These are phyloP conservation scores for Aptenodytes forsteri DNA, from an alignment of 2,113 vertebrate species.

Conservation along the genomic window DNA sequence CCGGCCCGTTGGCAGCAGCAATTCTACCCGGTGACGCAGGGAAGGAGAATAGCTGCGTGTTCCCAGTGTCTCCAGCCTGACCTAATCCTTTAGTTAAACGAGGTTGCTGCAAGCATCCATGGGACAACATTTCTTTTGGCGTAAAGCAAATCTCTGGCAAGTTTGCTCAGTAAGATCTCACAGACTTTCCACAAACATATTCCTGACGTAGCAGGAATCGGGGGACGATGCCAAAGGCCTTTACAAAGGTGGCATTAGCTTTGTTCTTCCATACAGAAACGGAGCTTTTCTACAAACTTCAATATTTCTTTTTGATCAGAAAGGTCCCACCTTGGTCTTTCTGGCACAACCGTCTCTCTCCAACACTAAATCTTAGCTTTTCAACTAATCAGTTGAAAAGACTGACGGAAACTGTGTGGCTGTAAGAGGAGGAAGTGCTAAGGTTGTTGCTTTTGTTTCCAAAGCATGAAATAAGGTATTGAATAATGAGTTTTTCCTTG, in stretches of 20 bases:
- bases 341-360: neutral
- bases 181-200: conserved; percentile 49
- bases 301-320: neutral
- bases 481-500: conserved; percentile 36
- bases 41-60: neutral
- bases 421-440: conserved; percentile 37
- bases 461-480: conserved; percentile 30
- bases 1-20: neutral
- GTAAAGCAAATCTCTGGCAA: neutral
- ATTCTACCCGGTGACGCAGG: neutral
- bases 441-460: conserved; percentile 28
- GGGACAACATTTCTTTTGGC: neutral
- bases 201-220: neutral
- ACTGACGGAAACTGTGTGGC: neutral
- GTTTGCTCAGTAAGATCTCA: neutral
- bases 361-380: neutral
- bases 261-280: neutral
- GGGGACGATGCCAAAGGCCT: neutral
- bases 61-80: neutral
- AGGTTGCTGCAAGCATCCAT: neutral
- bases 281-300: neutral
- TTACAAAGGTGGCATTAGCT: neutral
- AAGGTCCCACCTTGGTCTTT: neutral
- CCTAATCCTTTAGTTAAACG: neutral
- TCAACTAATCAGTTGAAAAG: neutral